Evolutionary conservation across 1,140 invertebrate species (phyloP), one percentile per base, ranked within the genome.

Genomic region (Scaptomyza montana): DNA sequence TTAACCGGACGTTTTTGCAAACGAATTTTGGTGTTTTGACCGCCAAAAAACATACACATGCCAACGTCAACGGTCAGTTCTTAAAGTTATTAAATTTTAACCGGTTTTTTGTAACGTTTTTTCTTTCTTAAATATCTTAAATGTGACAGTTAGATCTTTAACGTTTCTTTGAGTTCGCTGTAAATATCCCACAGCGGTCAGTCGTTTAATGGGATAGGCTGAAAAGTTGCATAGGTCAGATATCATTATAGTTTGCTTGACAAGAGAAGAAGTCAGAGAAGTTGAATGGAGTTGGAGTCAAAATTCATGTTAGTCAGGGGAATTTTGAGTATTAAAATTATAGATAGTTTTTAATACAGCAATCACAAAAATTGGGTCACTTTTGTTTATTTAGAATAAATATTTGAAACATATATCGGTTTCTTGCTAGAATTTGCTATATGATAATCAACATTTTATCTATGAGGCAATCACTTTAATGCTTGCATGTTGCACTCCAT

Each of bases 41-140:
- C 61, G 63, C 61, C 67, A 81, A 78, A 78, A 77, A 33, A 12
- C 8, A 36, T 39, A 19, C 39, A 43, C 9, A 33, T 25, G 43
- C 25, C 51, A 61, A 33, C 55, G 64, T 49, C 71, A 70, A 72
- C 60, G 50, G 65, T 47, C 45, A 51, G 41, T 60, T 70, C 12
- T 21, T 41, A 47, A 63, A 64, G 45, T 51, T 69, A 54, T 64
- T 54, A 28, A 46, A 53, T 39, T 36, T 60, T 13, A 43, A 51
- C 63, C 49, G 61, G 50, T 53, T 41, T 78, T 7, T 53, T 74
- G 74, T 77, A 85, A 85, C 65, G 77, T 64, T 46, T 66, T 25
- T 25, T 25, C 2, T 51, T 28, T 13, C 19, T 3, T 9, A 19
- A 45, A 46, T 62, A 10, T 53, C n/a, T 51, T 16, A 1, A 30